Evolutionary conservation across 2,888 invertebrate species (phyloP).

Genomic region (Aphodius granarius): DNA sequence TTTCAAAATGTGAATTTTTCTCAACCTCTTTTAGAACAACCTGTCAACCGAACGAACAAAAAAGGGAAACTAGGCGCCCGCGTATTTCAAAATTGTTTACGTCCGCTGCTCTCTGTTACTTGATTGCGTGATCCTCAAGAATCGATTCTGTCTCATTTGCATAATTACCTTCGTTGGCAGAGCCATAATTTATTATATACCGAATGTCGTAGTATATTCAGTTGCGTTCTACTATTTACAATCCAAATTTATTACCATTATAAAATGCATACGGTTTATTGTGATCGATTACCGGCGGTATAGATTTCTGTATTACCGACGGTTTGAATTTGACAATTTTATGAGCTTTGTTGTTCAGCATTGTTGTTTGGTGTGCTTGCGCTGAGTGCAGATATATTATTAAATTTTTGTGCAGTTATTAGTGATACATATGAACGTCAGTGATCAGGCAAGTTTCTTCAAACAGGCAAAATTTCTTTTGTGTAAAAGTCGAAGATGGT

Average conservation of each 20-base stretch:
- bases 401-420: too few relatives aligned
- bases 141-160: background rate
- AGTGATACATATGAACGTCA: too few relatives aligned
- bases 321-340: background rate
- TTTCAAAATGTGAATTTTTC: slow-evolving; percentile 2
- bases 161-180: background rate
- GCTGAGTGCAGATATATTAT: too few relatives aligned
- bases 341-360: too few relatives aligned
- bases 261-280: background rate
- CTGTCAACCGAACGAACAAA: slow-evolving; percentile 10
- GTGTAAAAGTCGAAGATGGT: too few relatives aligned
- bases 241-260: background rate
- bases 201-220: background rate
- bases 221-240: background rate
- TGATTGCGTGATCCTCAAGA: background rate
- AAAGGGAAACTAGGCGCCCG: background rate
- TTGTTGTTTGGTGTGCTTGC: too few relatives aligned
- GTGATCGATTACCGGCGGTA: background rate
- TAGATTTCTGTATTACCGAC: background rate
- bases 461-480: too few relatives aligned
- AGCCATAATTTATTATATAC: background rate
- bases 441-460: too few relatives aligned
- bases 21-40: slow-evolving; percentile 12
- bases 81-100: background rate
- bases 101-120: background rate